A percentile compares a stretch with the other conserved stretches of the same genome.
These are phyloP conservation scores for Trisateles emortualis DNA, from an alignment of 2,888 invertebrate genomes.

Conservation along the genomic window DNA sequence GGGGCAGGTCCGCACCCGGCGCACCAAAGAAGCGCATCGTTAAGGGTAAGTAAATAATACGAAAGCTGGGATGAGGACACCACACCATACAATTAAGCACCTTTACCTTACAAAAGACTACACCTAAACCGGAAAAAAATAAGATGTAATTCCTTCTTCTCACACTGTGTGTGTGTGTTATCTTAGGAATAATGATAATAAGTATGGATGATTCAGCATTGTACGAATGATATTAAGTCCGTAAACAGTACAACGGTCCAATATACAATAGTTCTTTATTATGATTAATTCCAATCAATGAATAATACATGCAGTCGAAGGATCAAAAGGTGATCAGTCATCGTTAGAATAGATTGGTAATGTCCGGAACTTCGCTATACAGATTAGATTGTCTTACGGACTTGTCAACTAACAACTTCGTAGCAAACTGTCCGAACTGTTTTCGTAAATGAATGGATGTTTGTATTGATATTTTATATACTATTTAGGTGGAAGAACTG, in stretches of 20 bases:
- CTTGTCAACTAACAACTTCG: constrained; percentile 48
- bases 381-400: constrained; percentile 52
- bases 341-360: constrained; percentile 49
- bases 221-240: not conserved
- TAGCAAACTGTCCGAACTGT: constrained; percentile 46
- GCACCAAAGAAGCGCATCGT: no score
- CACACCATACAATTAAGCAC: no score
- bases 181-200: not conserved
- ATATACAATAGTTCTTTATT: constrained; percentile 4
- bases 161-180: no score
- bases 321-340: constrained; percentile 57
- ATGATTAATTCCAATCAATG: constrained; percentile 27
- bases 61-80: no score
- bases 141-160: no score
- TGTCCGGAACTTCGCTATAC: constrained; percentile 52
- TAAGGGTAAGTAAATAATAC: no score
- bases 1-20: no score
- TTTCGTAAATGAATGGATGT: constrained; percentile 37
- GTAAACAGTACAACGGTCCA: not conserved
- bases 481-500: no score
- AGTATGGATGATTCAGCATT: not conserved
- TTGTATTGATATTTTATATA: constrained; percentile 36
- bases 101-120: no score
- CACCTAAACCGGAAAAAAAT: no score
- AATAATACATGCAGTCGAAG: constrained; percentile 21